These are phyloP conservation scores for Coturnix japonica DNA, from an alignment of 2,113 vertebrate genomes.

Conservation along the genomic window DNA sequence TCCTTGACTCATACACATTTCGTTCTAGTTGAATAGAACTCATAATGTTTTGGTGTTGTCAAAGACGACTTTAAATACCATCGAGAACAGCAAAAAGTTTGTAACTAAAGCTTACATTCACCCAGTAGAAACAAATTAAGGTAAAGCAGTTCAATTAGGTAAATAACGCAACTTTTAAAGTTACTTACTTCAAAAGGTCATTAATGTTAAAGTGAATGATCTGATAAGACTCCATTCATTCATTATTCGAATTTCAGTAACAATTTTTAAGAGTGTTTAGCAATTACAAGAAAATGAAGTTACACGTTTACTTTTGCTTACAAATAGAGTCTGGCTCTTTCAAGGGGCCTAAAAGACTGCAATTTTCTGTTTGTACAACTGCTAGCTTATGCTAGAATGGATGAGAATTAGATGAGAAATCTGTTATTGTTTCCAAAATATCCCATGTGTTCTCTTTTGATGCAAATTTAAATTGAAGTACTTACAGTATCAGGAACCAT, in stretches of 20 bases:
- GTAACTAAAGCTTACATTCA: conserved; percentile 47
- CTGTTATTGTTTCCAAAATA: not conserved
- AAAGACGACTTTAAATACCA: conserved; percentile 44
- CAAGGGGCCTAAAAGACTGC: not conserved
- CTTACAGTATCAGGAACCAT: not conserved
- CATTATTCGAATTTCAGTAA: conserved; percentile 55
- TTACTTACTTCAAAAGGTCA: not conserved
- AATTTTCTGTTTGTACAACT: not conserved
- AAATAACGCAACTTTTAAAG: conserved; percentile 44
- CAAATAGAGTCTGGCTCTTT: not conserved
- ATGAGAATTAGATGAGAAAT: not conserved
- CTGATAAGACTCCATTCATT: not conserved
- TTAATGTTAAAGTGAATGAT: conserved; percentile 1
- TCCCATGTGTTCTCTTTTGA: not conserved
- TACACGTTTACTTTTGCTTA: not conserved
- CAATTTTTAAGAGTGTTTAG: conserved; percentile 24
- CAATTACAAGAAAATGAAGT: conserved; percentile 4
- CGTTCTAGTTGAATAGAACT: conserved; percentile 35
- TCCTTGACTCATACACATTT: conserved; percentile 63
- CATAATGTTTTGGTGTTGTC: not conserved
- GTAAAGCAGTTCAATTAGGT: conserved; percentile 46
- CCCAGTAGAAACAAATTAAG: conserved; percentile 7
- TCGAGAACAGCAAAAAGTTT: conserved; percentile 28
- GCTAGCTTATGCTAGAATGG: not conserved
- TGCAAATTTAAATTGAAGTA: not conserved